Evolutionary conservation across 2,113 vertebrate genomes (phyloP).

Genomic region (Hippocampus barbouri): DNA sequence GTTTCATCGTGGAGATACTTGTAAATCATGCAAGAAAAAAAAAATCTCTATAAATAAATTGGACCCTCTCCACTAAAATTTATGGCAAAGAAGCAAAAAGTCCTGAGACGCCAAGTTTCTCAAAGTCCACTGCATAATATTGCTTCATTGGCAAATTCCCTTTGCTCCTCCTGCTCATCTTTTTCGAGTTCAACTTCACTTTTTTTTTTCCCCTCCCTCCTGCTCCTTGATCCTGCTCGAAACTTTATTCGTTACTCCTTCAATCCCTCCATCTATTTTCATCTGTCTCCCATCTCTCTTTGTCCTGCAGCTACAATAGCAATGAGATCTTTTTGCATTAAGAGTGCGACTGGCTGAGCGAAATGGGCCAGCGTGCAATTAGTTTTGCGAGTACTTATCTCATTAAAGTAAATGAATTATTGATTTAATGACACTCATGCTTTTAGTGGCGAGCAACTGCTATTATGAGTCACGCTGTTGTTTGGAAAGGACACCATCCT

Average conservation of each 20-base stretch:
- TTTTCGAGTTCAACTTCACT: constrained; percentile 14
- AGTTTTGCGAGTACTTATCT: constrained; percentile 97
- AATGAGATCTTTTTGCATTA: constrained; percentile 79
- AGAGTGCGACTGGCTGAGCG: constrained; percentile 78
- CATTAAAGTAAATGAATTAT: constrained; percentile 99
- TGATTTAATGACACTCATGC: constrained; percentile 93
- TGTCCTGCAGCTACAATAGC: constrained; percentile 62
- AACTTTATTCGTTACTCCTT: constrained; percentile 23
- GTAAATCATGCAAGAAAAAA: neutral
- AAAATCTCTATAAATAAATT: neutral
- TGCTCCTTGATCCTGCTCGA: constrained; percentile 21
- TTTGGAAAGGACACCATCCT: constrained; percentile 65
- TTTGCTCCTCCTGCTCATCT: neutral
- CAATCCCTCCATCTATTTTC: constrained; percentile 33
- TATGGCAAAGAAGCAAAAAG: constrained; percentile 1
- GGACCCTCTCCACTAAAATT: neutral
- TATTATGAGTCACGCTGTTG: constrained; percentile 75
- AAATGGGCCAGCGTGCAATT: constrained; percentile 92
- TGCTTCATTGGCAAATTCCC: constrained; percentile 5
- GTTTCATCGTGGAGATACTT: neutral
- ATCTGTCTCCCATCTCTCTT: constrained; percentile 39
- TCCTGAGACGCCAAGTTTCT: constrained; percentile 5
- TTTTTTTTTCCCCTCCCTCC: constrained; percentile 13
- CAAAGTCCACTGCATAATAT: constrained; percentile 1
- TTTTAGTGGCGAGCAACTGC: constrained; percentile 85